Conservation (phyloP, 2,888 invertebrate genomes). For the Pteria penguin region DNA sequence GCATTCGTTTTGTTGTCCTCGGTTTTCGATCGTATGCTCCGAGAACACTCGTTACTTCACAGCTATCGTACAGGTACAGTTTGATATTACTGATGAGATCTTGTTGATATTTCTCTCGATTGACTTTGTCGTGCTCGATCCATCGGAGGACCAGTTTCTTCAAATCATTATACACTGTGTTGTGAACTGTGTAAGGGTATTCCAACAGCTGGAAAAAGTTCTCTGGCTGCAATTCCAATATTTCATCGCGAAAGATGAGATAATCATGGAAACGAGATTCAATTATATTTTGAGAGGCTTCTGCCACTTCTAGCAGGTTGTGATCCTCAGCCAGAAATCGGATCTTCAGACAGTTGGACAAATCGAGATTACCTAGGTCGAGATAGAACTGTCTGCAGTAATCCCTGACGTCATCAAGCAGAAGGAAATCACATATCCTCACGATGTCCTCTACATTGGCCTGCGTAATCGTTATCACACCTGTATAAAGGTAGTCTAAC, state of each 20-base stretch:
- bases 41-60: slow-evolving; percentile 22
- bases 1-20: slow-evolving; percentile 14
- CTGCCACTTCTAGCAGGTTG: slow-evolving; percentile 71
- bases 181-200: slow-evolving; percentile 70
- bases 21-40: background rate
- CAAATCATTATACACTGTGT: slow-evolving; percentile 70
- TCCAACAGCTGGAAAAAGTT: slow-evolving; percentile 70
- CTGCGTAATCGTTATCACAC: slow-evolving; percentile 68
- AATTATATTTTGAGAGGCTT: slow-evolving; percentile 70
- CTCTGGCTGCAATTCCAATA: slow-evolving; percentile 70
- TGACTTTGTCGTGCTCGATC: slow-evolving; percentile 67
- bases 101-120: slow-evolving; percentile 57
- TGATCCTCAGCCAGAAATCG: slow-evolving; percentile 74
- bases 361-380: slow-evolving; percentile 75
- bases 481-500: slow-evolving; percentile 76
- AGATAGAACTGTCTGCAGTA: slow-evolving; percentile 76
- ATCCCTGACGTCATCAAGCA: slow-evolving; percentile 77
- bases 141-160: slow-evolving; percentile 70
- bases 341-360: slow-evolving; percentile 72
- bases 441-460: slow-evolving; percentile 74
- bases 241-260: slow-evolving; percentile 73
- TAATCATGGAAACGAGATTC: slow-evolving; percentile 77
- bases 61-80: slow-evolving; percentile 62
- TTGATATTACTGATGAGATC: slow-evolving; percentile 66
- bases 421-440: slow-evolving; percentile 74